phyloP scores from a whole-genome alignment of 2,888 invertebrate species.

The Coelogynopora nodosa region DNA sequence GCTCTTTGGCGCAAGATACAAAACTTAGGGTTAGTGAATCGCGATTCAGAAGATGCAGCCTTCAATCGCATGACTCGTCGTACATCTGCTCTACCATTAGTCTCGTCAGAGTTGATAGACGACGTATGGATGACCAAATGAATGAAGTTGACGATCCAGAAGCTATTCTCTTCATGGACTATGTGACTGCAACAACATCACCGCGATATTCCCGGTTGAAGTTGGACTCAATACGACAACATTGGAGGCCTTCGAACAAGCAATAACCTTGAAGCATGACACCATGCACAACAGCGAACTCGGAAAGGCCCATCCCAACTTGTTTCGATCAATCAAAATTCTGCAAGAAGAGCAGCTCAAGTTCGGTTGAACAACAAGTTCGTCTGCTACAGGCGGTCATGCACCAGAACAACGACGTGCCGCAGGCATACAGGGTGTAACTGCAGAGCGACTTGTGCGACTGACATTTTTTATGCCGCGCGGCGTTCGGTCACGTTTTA shows the following conservation, averaged over 20 bases:
- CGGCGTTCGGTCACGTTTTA: no score
- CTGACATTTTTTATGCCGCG: no score
- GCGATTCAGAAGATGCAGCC: not conserved
- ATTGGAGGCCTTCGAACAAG: slow-evolving; percentile 39
- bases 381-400: slow-evolving; percentile 7
- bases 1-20: not conserved
- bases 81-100: not conserved
- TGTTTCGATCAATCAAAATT: not conserved
- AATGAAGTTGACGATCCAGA: slow-evolving; percentile 26
- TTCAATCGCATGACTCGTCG: not conserved
- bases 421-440: no score
- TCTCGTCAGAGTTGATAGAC: not conserved
- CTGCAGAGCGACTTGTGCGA: no score
- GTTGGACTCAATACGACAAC: slow-evolving; percentile 40
- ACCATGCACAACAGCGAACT: slow-evolving; percentile 11
- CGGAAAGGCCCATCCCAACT: slow-evolving; percentile 15
- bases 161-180: slow-evolving; percentile 26
- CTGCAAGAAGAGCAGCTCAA: not conserved
- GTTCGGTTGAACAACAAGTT: not conserved
- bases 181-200: slow-evolving; percentile 36
- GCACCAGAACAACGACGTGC: not conserved
- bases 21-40: not conserved
- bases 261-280: slow-evolving; percentile 30
- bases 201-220: not conserved
- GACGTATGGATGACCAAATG: not conserved